A percentile compares a stretch with the other conserved stretches of the same genome.
Evolutionary conservation across 2,797 vertebrate species (phyloP).

Genomic region (Sphaeramia orbicularis): DNA sequence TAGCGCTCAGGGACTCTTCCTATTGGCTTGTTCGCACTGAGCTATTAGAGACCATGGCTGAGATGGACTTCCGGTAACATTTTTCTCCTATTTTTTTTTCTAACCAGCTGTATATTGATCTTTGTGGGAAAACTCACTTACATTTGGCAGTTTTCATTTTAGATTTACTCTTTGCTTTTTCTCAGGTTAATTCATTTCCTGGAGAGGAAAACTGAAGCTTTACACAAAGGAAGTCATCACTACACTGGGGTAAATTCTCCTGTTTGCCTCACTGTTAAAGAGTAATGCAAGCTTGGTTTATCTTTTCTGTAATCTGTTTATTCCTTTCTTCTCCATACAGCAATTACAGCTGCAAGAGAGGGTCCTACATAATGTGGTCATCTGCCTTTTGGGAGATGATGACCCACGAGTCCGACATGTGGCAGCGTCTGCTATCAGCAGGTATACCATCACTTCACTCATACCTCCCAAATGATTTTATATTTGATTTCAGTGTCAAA

Average conservation of each 20-base stretch:
- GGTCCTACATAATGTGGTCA: constrained; percentile 90
- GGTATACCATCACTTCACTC: constrained; percentile 76
- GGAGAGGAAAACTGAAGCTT: constrained; percentile 89
- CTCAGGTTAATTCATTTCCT: constrained; percentile 92
- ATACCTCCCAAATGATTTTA: no score
- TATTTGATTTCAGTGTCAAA: no score
- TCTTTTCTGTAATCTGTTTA: neutral
- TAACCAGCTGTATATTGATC: neutral
- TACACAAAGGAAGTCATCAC: constrained; percentile 94
- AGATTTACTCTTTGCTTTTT: neutral
- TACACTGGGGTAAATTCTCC: constrained; percentile 90
- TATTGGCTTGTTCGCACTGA: constrained; percentile 98
- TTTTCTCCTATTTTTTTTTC: neutral
- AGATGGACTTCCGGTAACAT: constrained; percentile 94
- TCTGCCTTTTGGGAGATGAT: constrained; percentile 93
- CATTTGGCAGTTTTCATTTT: neutral
- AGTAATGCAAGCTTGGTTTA: neutral
- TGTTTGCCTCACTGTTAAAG: neutral
- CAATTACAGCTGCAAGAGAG: constrained; percentile 92
- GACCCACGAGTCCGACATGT: constrained; percentile 94
- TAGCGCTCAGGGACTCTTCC: constrained; percentile 91
- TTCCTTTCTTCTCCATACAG: constrained; percentile 70
- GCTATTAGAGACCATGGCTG: constrained; percentile 94
- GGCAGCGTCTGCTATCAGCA: constrained; percentile 89
- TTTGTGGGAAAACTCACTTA: neutral